Conservation (phyloP, 2,888 invertebrate species). For the Phortica magna region DNA sequence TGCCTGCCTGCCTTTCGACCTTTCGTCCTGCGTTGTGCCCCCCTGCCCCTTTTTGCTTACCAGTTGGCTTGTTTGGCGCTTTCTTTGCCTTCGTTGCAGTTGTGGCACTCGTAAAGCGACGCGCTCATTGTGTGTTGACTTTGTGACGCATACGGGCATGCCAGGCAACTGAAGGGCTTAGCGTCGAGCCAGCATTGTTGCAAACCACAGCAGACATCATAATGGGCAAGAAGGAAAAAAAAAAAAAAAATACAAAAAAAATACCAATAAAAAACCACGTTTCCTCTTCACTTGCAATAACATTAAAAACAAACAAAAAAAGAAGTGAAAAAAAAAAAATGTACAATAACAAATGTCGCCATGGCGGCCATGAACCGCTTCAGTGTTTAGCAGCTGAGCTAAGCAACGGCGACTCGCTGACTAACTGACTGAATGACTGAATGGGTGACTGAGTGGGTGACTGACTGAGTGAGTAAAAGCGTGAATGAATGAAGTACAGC, state of each 20-base stretch:
- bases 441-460: neutral
- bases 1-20: too few species aligned
- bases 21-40: too few species aligned
- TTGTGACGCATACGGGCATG: too few species aligned
- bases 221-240: too few species aligned
- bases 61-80: neutral
- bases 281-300: neutral
- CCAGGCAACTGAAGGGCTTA: too few species aligned
- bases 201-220: slow-evolving; percentile 15
- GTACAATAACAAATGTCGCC: neutral
- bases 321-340: neutral
- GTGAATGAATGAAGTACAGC: neutral
- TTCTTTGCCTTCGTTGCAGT: neutral
- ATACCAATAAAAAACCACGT: neutral
- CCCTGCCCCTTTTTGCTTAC: neutral
- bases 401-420: neutral
- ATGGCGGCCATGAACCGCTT: neutral
- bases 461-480: neutral
- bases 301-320: too few species aligned
- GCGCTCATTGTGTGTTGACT: neutral
- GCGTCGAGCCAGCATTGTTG: neutral
- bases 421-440: slow-evolving; percentile 2
- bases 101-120: neutral
- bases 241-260: too few species aligned
- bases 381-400: too few species aligned